Evolutionary conservation across 1,140 invertebrate species (phyloP).

Genomic region (Drosophila sucinea): DNA sequence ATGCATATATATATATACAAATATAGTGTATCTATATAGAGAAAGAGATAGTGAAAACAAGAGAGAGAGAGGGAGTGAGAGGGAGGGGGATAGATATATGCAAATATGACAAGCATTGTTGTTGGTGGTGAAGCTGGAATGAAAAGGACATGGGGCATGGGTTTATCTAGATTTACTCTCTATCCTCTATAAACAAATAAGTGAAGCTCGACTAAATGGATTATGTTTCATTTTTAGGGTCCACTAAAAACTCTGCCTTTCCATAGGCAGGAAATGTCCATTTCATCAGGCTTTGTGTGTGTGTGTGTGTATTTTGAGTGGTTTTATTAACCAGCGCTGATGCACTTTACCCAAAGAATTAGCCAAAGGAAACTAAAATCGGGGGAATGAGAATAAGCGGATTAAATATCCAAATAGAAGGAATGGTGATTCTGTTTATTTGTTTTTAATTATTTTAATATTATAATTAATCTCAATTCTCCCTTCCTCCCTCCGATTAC

Average conservation of each 20-base stretch:
- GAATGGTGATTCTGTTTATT: too few species aligned
- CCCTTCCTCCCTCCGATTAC: too few species aligned
- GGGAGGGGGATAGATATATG: not conserved
- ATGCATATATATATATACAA: not conserved
- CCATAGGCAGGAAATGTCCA: not conserved
- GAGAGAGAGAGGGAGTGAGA: not conserved
- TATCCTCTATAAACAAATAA: slow-evolving; percentile 17
- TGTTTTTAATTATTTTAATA: too few species aligned
- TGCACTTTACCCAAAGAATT: not conserved
- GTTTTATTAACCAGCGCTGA: not conserved
- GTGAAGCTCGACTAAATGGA: slow-evolving; percentile 13
- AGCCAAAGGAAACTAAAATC: not conserved
- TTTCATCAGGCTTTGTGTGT: not conserved
- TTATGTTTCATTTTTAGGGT: not conserved
- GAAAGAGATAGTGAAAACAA: not conserved
- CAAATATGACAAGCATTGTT: slow-evolving; percentile 54
- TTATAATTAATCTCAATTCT: too few species aligned
- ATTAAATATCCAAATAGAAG: too few species aligned
- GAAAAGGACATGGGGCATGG: slow-evolving; percentile 10
- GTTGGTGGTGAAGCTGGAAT: not conserved
- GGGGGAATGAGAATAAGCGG: not conserved
- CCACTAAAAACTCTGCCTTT: not conserved
- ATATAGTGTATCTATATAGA: slow-evolving; percentile 8
- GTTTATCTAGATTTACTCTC: slow-evolving; percentile 19
- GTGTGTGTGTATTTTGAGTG: not conserved